phyloP scores from a whole-genome alignment of 2,888 invertebrate species.

The Melanophora roralis region DNA sequence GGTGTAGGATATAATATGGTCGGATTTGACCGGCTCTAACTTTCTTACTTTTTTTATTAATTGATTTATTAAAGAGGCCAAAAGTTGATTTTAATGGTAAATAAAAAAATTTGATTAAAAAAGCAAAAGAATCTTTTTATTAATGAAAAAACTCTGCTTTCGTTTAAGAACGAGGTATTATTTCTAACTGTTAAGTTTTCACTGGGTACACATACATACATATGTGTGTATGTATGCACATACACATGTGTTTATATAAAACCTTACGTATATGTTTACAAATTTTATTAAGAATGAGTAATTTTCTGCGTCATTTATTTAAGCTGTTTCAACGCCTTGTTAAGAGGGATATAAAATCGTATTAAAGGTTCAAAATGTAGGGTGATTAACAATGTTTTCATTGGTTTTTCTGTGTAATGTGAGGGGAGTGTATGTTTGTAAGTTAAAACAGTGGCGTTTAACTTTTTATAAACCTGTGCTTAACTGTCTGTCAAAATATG shows the following conservation, averaged over 20 bases:
- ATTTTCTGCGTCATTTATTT: slow-evolving; percentile 76
- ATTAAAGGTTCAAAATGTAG: slow-evolving; percentile 36
- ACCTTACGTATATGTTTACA: slow-evolving; percentile 24
- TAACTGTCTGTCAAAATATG: slow-evolving; percentile 58
- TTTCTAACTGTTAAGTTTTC: too few relatives aligned
- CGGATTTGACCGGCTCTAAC: too few relatives aligned
- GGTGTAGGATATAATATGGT: too few relatives aligned
- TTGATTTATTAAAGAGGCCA: too few relatives aligned
- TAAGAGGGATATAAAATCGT: slow-evolving; percentile 54
- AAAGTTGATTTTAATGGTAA: too few relatives aligned
- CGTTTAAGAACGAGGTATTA: too few relatives aligned
- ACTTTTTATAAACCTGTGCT: slow-evolving; percentile 39
- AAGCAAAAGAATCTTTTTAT: too few relatives aligned
- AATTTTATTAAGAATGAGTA: slow-evolving; percentile 43
- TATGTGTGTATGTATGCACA: neutral
- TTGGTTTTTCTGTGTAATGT: neutral
- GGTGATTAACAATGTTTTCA: slow-evolving; percentile 17
- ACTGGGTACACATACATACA: neutral
- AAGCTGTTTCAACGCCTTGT: slow-evolving; percentile 70
- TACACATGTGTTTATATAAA: neutral
- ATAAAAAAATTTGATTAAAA: too few relatives aligned
- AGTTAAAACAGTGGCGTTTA: neutral
- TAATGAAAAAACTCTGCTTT: too few relatives aligned
- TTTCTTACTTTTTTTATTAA: too few relatives aligned
- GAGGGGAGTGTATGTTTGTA: neutral